Evolutionary conservation across 1,140 invertebrate species (phyloP), one percentile per base, ranked within the genome.

Genomic region (Muscidifurax raptorellus): DNA sequence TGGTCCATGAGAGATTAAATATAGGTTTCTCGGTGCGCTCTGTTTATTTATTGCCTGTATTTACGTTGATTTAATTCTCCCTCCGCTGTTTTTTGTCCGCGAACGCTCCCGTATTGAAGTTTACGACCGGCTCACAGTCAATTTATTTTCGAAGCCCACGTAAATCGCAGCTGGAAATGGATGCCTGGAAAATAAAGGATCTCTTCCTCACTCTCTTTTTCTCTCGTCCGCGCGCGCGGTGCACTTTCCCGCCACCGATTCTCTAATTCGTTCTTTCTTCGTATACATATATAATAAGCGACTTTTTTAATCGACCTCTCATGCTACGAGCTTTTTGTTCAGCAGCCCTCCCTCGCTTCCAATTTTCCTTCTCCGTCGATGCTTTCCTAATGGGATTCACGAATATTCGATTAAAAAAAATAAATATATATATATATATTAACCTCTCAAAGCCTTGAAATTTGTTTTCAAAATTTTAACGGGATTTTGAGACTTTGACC

Each of bases 41-140:
- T 71, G 22, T 79, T 79, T 79, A 72, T 80, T 64, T 72, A 84
- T 74, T 80, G 44, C 67, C 59, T 74, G 83, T 72, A 84, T 80
- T 84, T 71, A 52, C 82, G 28, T 84, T 84, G 76, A 84, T 84
- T 84, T 84, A 80, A 84, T 84, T 84, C 30, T 74, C n/a, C 64
- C 69, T 25, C 47, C 30, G 30, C 44, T 36, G 22, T 13, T 64
- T 72, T 77, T 78, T 80, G 66, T 82, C 69, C 47, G 64, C 47
- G 75, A 47, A 15, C 47, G 15, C 28, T 27, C 30, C 10, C 32
- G 44, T 71, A 78, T 69, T 36, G 66, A 83, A 83, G 64, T 83
- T 83, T 78, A 83, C 64, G 66, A 22, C 28, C 18, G 40, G 75
- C 82, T 78, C 75, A 78, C 64, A 67, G 40, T 83, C 82, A 83